Evolutionary conservation across 1,140 invertebrate genomes (phyloP), one percentile per base, ranked within the genome.

Genomic region (Littorina saxatilis): DNA sequence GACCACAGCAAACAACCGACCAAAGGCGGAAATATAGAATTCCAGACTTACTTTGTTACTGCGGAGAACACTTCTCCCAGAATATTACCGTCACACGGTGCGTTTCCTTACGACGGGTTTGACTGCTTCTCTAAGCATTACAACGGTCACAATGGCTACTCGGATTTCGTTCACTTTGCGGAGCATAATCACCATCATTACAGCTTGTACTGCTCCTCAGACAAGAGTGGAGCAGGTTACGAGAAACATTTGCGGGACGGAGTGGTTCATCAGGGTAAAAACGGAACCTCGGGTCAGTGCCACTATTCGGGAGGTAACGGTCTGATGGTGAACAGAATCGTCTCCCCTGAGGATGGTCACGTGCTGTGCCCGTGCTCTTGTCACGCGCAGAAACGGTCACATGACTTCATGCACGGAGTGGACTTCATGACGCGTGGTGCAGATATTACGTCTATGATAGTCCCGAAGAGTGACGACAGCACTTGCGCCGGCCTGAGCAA

Each of bases 301-400:
- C 32, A 20, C 9, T 39, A 20, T 17, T 35, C 32, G 27, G 66
- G 32, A 4, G 66, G 5, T 29, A 39, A 68, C 37, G 66, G 66
- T 2, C 13, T 68, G 5, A 39, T 23, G 35, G 27, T 39, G 32
- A 68, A 68, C 66, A 32, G 66, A 68, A 39, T 68, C 32, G 35
- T 68, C 66, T 68, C 66, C 32, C 66, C 66, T 20, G 66, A 68
- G 35, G 66, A 68, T 39, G 66, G 66, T 20, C 66, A 68, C 66
- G 66, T 68, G 13, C 35, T 68, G 32, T 68, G 66, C 66, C 23
- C 66, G 37, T 68, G 66, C 23, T 35, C 66, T 1, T 68, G 66
- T 39, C 66, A 68, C 35, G 13, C 37, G 15, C 13, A 68, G 35
- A 39, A 13, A 13, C 32, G 2, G 5, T 15, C 66, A 23, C 13